Evolutionary conservation across 2,888 invertebrate species (phyloP).

Genomic region (Antheraea yamamai): DNA sequence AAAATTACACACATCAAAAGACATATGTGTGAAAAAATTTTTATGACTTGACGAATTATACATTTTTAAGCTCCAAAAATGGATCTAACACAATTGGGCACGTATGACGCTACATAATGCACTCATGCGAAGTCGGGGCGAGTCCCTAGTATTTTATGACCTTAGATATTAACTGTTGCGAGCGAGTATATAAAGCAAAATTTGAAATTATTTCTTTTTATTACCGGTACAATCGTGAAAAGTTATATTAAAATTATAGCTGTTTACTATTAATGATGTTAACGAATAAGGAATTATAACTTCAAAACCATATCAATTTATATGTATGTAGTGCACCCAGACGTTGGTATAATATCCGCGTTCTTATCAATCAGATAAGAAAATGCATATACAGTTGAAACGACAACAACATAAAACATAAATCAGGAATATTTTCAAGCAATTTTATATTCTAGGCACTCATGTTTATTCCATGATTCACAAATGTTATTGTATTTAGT

Average conservation of each 20-base stretch:
- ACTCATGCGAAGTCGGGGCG: too few species aligned
- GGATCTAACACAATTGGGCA: too few species aligned
- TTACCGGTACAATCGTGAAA: background rate
- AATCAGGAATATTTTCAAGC: background rate
- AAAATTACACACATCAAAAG: too few species aligned
- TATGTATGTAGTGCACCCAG: background rate
- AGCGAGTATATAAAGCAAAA: background rate
- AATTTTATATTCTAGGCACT: background rate
- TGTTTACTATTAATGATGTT: background rate
- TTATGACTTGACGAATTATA: too few species aligned
- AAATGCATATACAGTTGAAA: background rate
- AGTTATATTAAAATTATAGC: background rate
- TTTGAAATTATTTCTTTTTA: background rate
- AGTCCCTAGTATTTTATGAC: background rate
- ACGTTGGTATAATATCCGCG: background rate
- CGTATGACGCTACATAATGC: too few species aligned
- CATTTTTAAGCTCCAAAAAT: too few species aligned
- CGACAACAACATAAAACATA: background rate
- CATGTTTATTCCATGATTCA: background rate
- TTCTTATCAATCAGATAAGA: slow-evolving; percentile 7
- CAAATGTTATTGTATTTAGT: background rate
- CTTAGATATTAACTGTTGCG: background rate
- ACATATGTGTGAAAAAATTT: too few species aligned
- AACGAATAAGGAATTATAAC: background rate
- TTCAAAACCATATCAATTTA: background rate